Base-by-base conservation (phyloP, 2,113 vertebrate genomes). In the Perccottus glenii region DNA sequence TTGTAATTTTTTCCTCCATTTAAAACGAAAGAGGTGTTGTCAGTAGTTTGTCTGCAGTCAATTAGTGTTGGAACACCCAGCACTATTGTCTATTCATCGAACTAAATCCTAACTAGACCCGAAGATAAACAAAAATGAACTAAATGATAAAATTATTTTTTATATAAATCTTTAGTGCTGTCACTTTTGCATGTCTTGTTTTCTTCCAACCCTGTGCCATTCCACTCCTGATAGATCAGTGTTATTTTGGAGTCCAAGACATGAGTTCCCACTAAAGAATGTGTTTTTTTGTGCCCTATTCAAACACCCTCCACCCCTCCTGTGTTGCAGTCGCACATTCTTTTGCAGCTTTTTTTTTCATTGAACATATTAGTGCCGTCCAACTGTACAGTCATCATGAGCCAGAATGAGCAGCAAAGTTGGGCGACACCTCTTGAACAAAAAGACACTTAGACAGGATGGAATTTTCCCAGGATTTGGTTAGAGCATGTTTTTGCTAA, bases 181-280 rank as follows among this genome's bases (percentile, higher is more conserved):
- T 63, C 56, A 59, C 71, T 78, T 70, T 56, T 56, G 44, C 44
- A 46, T 14, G 44, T n/a, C 33, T 19, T 35, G 52, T 55, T 55
- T 36, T 57, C 56, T 78, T 87, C 80, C 77, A 70, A 4, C 83
- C 77, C 87, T 75, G 71, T 80, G 85, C 82, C 85, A 89, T 90
- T 88, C 85, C 85, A 87, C 79, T 81, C 36, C 61, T 78, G 77
- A 84, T 90, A 84, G 91, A 88, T 92, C 89, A 90, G 78, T 77
- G 70, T 44, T 61, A 85, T 80, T 90, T 88, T 84, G 66, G 71
- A 79, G 87, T 91, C 92, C 92, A 93, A 92, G 87, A 84, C 76
- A 82, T 93, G 93, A 93, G 85, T 90, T 92, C 90, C 85, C 84
- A 60, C 80, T 15, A 81, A 93, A 92, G 92, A 93, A 93, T 93